Percentiles rank a stretch among this genome's conserved stretches.
phyloP scores from a whole-genome alignment of 2,797 vertebrate species.

The Trachops cirrhosus region DNA sequence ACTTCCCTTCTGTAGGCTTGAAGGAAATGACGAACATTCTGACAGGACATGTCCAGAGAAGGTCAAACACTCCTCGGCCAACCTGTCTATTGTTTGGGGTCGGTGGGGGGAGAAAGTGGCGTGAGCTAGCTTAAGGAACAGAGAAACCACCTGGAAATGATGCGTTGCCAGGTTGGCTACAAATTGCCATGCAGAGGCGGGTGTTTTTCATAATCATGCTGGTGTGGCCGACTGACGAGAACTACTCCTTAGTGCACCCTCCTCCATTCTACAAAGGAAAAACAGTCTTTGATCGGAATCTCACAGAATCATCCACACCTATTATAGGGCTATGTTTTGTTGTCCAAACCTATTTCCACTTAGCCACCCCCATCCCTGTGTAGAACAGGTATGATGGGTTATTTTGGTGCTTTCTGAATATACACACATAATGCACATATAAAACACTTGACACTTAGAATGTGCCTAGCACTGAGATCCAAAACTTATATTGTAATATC shows the following conservation, averaged over 20 bases:
- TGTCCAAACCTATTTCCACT: conserved; percentile 3
- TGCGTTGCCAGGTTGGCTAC: not conserved
- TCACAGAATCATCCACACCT: conserved; percentile 8
- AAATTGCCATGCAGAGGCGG: conserved; percentile 4
- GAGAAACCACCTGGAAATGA: not conserved
- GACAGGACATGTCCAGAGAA: not conserved
- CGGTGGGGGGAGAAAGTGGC: not conserved
- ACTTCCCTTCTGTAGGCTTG: not conserved
- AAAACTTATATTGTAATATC: not conserved
- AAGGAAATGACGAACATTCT: not conserved
- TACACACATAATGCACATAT: not conserved
- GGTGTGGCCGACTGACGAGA: conserved; percentile 23
- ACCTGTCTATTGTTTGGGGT: not conserved
- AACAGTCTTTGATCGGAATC: conserved; percentile 48
- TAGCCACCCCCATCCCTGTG: not conserved
- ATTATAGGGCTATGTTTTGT: not conserved
- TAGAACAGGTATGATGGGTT: not conserved
- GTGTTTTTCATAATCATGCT: conserved; percentile 28
- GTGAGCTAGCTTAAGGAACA: not conserved
- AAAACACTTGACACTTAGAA: not conserved
- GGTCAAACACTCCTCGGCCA: not conserved
- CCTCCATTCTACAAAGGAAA: conserved; percentile 49
- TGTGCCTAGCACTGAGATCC: not conserved
- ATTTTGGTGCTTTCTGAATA: conserved; percentile 24
- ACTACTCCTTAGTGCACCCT: not conserved